Base-by-base conservation (phyloP, 2,888 invertebrate genomes). In the Xanthorhoe designata region DNA sequence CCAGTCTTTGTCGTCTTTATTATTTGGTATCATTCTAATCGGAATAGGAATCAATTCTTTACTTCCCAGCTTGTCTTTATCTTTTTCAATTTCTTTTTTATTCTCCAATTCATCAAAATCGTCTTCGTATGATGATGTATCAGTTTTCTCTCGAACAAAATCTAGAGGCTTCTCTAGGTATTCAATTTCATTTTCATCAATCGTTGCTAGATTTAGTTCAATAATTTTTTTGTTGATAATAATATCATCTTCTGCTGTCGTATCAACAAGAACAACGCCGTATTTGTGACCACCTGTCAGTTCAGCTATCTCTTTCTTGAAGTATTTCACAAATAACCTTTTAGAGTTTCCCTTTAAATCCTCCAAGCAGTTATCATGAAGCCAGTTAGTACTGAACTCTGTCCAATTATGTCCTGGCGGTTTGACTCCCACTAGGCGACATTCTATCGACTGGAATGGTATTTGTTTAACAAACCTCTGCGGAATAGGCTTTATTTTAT, bases 381-480 rank as follows among this genome's bases (percentile, higher is more conserved):
- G 83, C 81, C 94, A 90, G 75, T 94, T 94, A 0, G 86, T 93
- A 2, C 92, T 91, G 53, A 93, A 93, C 35, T 92, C 92, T 0
- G 90, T 83, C 95, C 95, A 95, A 1, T 83, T 78, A 1, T 91
- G 82, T 0, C 88, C 86, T 0, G 81, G 76, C 0, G 95, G 94
- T 68, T 81, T 74, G 0, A 95, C 76, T 19, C 95, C 95, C n/a
- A 92, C 78, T 54, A 96, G 80, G 52, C 91, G 81, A 81, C 96
- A 96, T 82, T 95, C 95, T 45, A 96, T 95, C 1, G 95, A 94
- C 92, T 95, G 94, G 72, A 95, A 95, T 0, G 96, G 96, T 66
- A 96, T 78, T 75, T 89, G 89, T 2, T 80, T 84, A 29, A 95
- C 87, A 29, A 94, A 86, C 55, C 89, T 83, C 19, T 94, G 89